Base-by-base conservation (phyloP, 1,140 invertebrate genomes). In the Megalopta genalis region DNA sequence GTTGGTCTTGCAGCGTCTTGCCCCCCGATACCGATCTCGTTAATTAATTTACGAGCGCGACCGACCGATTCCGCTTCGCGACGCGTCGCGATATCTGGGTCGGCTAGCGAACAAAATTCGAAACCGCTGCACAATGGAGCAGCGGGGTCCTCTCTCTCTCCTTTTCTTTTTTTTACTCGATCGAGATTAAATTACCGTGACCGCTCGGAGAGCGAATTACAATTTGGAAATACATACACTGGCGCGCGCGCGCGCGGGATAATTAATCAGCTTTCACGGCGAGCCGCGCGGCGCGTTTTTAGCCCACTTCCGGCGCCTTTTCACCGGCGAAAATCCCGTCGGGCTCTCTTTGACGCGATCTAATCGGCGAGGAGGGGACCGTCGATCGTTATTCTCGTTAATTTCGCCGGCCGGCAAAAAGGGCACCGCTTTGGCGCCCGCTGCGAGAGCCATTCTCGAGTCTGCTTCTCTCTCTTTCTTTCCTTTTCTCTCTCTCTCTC, bases 361-460 rank as follows among this genome's bases (percentile, higher is more conserved):
- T 25, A n/a, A 27, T 73, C 42, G 18, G 21, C 25, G 7, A 52
- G 16, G n/a, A n/a, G n/a, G n/a, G 27, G 5, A n/a, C n/a, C 21
- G 32, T 73, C 14, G 39, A 52, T 23, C 42, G 32, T 74, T 14
- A 7, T 9, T 27, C 27, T 52, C 46, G 39, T 74, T 39, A 63
- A 65, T 74, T 66, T 18, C 12, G 16, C 21, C 42, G 18, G 12
- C 2, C 21, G 27, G 42, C 42, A 65, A 54, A 25, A 54, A 60
- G 32, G 32, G 9, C 27, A 16, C 25, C 57, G n/a, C 42, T 66
- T 21, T 2, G 23, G 6, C 52, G 62, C 16, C 66, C 49, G 49
- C 23, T 64, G n/a, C 77, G 80, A 84, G 80, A 79, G 59, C 42
- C 68, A 57, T 6, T 65, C 73, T 69, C 70, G 27, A 66, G 16